A percentile compares a stretch with the other conserved stretches of the same genome.
phyloP scores from a whole-genome alignment of 2,113 vertebrate species.

The Chrysochloris asiatica region DNA sequence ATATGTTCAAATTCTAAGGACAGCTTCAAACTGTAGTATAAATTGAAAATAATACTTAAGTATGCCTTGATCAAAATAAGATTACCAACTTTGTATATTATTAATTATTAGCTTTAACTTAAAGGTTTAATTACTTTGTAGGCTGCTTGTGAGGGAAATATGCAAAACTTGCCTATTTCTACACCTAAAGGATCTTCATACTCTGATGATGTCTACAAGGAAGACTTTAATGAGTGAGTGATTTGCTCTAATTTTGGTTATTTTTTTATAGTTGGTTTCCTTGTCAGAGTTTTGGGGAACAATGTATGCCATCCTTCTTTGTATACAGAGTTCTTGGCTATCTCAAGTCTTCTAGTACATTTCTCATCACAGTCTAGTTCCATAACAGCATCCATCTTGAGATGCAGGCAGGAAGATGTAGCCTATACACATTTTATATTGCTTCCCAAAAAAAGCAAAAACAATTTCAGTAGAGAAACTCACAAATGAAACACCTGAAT shows the following conservation, averaged over 20 bases:
- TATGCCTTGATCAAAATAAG: constrained; percentile 43
- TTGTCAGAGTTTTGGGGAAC: background rate
- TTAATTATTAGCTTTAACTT: background rate
- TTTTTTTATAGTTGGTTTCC: background rate
- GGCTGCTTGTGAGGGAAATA: constrained; percentile 97
- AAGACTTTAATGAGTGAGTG: constrained; percentile 90
- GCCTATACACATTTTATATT: background rate
- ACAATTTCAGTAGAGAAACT: background rate
- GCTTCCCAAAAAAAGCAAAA: background rate
- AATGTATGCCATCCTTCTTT: background rate
- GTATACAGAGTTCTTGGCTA: background rate
- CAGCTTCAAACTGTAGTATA: background rate
- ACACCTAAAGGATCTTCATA: constrained; percentile 78
- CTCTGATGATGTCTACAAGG: constrained; percentile 84
- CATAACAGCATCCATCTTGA: too few relatives aligned
- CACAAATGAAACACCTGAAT: background rate
- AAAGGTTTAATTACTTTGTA: constrained; percentile 75
- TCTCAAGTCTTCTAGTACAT: accelerated
- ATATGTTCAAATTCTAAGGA: background rate
- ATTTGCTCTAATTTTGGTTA: background rate
- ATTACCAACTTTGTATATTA: background rate
- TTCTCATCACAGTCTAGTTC: background rate
- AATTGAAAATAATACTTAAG: background rate
- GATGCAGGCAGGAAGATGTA: background rate
- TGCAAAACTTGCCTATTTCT: constrained; percentile 84